Evolutionary conservation across 1,140 invertebrate species (phyloP).

Genomic region (Drosophila leontia): DNA sequence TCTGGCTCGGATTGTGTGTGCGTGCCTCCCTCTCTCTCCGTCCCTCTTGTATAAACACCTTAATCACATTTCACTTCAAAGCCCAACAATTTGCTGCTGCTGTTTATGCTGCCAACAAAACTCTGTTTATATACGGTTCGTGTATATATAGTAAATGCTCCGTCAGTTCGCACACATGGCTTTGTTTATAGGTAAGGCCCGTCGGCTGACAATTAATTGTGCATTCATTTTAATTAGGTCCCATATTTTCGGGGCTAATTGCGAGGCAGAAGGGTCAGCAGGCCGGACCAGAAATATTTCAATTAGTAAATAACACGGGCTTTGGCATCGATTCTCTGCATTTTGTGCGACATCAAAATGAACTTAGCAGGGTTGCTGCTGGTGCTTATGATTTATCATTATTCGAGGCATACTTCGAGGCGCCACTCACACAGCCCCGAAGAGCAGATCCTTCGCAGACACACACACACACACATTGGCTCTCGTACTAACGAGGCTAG

Average conservation of each 20-base stretch:
- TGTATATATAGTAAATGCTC: conserved; percentile 17
- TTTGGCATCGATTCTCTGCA: conserved; percentile 28
- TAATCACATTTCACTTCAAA: conserved; percentile 62
- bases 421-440: conserved; percentile 13
- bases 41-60: conserved; percentile 53
- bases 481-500: conserved; percentile 38
- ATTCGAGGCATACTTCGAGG: conserved; percentile 42
- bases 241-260: conserved; percentile 51
- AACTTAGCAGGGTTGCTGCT: conserved; percentile 31
- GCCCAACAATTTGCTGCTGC: conserved; percentile 40
- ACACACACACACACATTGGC: conserved; percentile 1
- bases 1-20: conserved; percentile 2
- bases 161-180: conserved; percentile 24
- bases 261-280: conserved; percentile 25
- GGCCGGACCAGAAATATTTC: conserved; percentile 25
- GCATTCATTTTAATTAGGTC: conserved; percentile 73
- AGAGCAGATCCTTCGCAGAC: conserved; percentile 5
- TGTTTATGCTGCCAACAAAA: conserved; percentile 29
- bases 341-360: conserved; percentile 46
- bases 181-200: conserved; percentile 35
- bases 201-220: conserved; percentile 73
- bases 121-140: conserved; percentile 51
- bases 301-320: conserved; percentile 35
- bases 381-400: conserved; percentile 52
- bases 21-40: background rate